Conservation (phyloP, 2,797 vertebrate genomes). For the Toxotes lorentzi region DNA sequence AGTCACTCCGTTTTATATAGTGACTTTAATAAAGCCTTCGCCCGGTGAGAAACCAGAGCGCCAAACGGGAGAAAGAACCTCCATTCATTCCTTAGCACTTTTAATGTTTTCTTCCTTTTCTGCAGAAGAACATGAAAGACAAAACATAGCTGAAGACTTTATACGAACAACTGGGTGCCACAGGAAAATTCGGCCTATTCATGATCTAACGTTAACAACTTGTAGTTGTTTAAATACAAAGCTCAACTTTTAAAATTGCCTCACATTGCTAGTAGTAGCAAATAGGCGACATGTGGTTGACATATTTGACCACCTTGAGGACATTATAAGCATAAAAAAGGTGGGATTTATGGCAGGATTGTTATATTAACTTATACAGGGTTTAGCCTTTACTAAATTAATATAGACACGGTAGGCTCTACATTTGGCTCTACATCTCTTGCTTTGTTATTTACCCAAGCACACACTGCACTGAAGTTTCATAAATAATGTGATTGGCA, state of each 20-base stretch:
- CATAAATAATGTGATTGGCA: conserved; percentile 45
- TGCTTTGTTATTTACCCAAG: conserved; percentile 18
- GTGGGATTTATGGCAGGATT: not conserved
- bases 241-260: not conserved
- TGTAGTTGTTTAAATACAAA: not conserved
- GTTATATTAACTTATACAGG: not conserved
- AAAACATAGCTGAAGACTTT: accelerated
- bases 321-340: not conserved
- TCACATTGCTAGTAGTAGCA: no score
- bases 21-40: not conserved
- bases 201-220: not conserved
- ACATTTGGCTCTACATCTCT: not conserved
- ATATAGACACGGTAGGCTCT: not conserved
- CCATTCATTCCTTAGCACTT: not conserved
- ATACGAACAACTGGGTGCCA: not conserved
- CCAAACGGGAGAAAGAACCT: not conserved
- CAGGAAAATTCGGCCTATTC: not conserved
- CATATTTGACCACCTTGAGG: not conserved
- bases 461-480: conserved; percentile 10
- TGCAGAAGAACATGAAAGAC: accelerated
- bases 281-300: no score
- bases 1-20: not conserved
- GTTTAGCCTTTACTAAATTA: not conserved
- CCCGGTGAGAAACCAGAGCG: no score
- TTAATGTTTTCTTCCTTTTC: not conserved